A percentile compares a stretch with the other conserved stretches of the same genome.
phyloP scores from a whole-genome alignment of 2,888 invertebrate genomes.

The Odontocolon sp. region DNA sequence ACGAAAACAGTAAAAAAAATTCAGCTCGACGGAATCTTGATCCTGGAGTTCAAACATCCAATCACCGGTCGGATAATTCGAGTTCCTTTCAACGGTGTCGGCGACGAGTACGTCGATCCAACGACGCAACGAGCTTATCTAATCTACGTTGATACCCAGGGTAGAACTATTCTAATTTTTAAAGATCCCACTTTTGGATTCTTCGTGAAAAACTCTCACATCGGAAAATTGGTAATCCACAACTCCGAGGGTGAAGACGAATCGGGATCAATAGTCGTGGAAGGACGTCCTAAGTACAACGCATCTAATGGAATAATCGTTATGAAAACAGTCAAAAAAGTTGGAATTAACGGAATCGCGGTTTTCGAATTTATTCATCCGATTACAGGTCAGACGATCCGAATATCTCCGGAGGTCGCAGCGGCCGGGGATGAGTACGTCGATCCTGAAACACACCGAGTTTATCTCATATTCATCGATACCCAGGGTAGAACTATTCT shows the following conservation, averaged over 20 bases:
- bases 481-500: background rate
- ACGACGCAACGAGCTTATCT: background rate
- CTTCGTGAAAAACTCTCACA: too few species aligned
- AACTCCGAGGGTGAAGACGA: too few species aligned
- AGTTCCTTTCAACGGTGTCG: background rate
- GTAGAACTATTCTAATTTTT: conserved; percentile 32
- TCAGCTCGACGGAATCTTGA: background rate
- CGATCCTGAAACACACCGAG: background rate
- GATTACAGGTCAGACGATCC: background rate
- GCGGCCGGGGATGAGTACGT: background rate
- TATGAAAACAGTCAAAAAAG: background rate
- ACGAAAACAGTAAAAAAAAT: background rate
- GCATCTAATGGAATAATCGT: too few species aligned
- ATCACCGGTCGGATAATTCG: background rate
- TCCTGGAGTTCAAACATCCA: conserved; percentile 24
- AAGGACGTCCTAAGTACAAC: too few species aligned
- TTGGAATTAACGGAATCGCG: background rate
- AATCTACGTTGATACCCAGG: conserved; percentile 21
- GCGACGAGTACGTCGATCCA: conserved; percentile 23
- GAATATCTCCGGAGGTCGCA: too few species aligned
- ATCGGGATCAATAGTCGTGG: too few species aligned
- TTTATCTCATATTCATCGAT: conserved; percentile 19
- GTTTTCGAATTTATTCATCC: conserved; percentile 3
- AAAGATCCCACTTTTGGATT: too few species aligned
- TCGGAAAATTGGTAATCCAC: too few species aligned